A percentile compares a stretch with the other conserved stretches of the same genome.
These are phyloP conservation scores for Platyrinchus mystaceus DNA, from an alignment of 2,797 vertebrate genomes.

Conservation along the genomic window DNA sequence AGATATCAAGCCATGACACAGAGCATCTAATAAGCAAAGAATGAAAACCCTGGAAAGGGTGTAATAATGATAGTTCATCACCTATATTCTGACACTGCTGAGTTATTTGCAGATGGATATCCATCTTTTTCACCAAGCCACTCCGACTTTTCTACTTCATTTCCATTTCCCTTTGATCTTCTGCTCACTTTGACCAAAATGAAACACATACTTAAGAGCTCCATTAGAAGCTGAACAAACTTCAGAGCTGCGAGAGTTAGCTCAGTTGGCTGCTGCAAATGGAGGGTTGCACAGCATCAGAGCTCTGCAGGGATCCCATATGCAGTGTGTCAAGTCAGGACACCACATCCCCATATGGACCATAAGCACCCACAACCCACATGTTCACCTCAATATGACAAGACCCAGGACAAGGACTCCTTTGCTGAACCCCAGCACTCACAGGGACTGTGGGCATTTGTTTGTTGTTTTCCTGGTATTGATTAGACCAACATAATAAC, in stretches of 20 bases:
- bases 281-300: neutral
- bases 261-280: fast-evolving
- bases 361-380: neutral
- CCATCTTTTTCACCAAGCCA: neutral
- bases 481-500: neutral
- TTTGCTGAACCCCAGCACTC: neutral
- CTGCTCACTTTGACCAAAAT: neutral
- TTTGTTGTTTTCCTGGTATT: neutral
- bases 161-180: neutral
- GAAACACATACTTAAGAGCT: neutral
- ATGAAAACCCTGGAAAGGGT: neutral
- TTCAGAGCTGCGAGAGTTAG: neutral
- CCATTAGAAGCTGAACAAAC: neutral
- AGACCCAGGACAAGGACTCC: neutral
- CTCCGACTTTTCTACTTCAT: neutral
- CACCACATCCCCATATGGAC: fast-evolving
- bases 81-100: neutral
- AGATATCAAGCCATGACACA: neutral
- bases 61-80: neutral
- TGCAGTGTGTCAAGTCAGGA: fast-evolving
- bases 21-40: neutral
- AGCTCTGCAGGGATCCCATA: neutral
- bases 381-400: too few relatives aligned
- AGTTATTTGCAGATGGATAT: neutral
- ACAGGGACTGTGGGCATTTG: fast-evolving